Evolutionary conservation across 2,113 vertebrate species (phyloP).

Genomic region (Pheucticus melanocephalus): DNA sequence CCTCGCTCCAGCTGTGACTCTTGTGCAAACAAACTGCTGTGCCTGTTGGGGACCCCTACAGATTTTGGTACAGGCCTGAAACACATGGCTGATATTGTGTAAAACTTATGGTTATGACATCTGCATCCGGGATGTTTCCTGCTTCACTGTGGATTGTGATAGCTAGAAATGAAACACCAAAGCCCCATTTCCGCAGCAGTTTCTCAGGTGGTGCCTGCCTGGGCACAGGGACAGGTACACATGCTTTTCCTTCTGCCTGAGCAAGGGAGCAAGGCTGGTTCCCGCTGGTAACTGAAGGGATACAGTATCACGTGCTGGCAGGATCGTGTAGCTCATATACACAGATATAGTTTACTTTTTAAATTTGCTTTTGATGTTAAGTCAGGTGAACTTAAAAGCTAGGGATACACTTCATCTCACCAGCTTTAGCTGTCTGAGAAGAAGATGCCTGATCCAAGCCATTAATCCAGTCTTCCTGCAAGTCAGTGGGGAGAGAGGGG

Average conservation of each 20-base stretch:
- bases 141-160: background rate
- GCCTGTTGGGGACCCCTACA: background rate
- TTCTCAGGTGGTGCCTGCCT: background rate
- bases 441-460: background rate
- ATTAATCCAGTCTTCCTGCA: background rate
- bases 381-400: background rate
- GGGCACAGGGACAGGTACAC: background rate
- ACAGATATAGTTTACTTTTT: background rate
- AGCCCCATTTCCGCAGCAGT: background rate
- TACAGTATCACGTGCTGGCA: background rate
- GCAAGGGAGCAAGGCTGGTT: background rate
- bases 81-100: background rate
- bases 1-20: background rate
- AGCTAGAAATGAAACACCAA: background rate
- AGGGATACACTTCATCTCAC: rapidly evolving
- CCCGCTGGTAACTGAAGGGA: background rate
- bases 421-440: background rate
- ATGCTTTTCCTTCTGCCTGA: background rate
- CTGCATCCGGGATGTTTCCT: background rate
- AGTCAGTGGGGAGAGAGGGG: background rate
- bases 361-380: background rate
- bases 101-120: background rate
- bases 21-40: background rate
- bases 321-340: background rate
- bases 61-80: background rate